Evolutionary conservation across 2,797 vertebrate species (phyloP).

Genomic region (Schizothorax lantsangensis): DNA sequence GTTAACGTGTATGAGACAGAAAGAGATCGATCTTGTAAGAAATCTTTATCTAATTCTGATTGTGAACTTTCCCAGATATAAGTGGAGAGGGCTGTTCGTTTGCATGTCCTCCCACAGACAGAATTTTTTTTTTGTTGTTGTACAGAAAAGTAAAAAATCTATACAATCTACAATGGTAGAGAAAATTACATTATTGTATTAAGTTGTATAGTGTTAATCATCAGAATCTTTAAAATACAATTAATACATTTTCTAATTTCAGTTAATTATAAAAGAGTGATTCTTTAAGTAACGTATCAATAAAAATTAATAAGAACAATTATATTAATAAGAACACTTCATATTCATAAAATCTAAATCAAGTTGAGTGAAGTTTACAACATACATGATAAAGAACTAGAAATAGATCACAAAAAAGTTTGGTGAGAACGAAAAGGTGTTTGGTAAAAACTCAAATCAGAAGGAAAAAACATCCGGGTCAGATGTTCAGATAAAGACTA

Average conservation of each 20-base stretch:
- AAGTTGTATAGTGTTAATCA: neutral
- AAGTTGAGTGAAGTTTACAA: neutral
- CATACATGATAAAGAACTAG: neutral
- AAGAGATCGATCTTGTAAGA: neutral
- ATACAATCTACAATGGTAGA: conserved; percentile 10
- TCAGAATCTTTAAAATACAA: neutral
- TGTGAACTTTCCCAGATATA: conserved; percentile 47
- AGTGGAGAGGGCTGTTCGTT: conserved; percentile 18
- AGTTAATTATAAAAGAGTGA: neutral
- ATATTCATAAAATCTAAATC: neutral
- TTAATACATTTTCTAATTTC: neutral
- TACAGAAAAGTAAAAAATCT: conserved; percentile 21
- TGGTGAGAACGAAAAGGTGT: neutral
- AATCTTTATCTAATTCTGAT: conserved; percentile 14
- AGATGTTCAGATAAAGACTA: conserved; percentile 26
- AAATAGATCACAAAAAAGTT: neutral
- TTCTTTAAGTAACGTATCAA: neutral
- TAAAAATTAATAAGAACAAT: neutral
- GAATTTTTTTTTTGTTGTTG: neutral
- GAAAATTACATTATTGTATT: neutral
- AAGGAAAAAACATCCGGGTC: neutral
- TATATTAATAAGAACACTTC: neutral
- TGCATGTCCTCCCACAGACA: conserved; percentile 50
- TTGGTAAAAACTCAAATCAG: neutral
- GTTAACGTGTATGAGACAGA: conserved; percentile 9